Evolutionary conservation across 2,797 vertebrate genomes (phyloP).

Genomic region (Mormyrus hasselquistii): DNA sequence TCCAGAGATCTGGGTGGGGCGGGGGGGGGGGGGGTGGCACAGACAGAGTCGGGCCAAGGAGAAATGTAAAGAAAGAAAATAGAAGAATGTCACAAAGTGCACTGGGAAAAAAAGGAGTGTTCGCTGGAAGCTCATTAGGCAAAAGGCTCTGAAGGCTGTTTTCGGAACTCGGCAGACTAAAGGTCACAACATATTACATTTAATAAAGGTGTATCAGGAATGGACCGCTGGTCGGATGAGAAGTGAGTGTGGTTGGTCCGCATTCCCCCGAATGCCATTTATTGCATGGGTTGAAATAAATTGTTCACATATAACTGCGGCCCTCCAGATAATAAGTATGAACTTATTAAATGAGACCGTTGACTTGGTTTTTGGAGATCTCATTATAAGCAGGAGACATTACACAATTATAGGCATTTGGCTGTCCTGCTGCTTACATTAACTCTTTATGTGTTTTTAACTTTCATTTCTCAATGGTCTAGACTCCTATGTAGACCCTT

Average conservation of each 20-base stretch:
- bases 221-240: neutral
- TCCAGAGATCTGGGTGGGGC: neutral
- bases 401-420: neutral
- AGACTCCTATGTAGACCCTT: neutral
- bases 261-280: neutral
- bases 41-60: neutral
- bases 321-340: conserved; percentile 3
- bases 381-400: neutral
- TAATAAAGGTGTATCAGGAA: conserved; percentile 9
- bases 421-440: neutral
- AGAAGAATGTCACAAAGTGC: neutral
- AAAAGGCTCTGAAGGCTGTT: conserved; percentile 15
- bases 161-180: neutral
- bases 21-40: too few relatives aligned
- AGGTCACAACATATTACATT: conserved; percentile 25
- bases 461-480: neutral
- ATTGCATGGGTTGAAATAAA: neutral
- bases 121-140: conserved; percentile 14
- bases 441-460: neutral
- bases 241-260: neutral
- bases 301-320: conserved; percentile 9
- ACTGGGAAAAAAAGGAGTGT: neutral
- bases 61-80: neutral
- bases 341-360: conserved; percentile 10
- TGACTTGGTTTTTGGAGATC: neutral